Conservation (phyloP, 2,797 vertebrate species). For the Protosalanx chinensis region DNA sequence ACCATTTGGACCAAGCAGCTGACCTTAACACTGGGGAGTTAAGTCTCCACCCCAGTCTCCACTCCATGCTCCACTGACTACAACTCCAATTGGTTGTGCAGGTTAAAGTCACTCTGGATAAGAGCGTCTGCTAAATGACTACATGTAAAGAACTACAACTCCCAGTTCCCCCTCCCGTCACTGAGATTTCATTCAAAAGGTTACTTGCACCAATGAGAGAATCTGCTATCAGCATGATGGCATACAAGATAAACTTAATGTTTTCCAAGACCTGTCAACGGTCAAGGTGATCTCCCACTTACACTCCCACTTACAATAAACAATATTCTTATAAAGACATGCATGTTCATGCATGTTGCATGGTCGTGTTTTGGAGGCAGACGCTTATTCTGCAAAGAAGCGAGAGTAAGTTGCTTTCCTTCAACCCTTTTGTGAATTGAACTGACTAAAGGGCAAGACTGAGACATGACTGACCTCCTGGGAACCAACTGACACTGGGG, state of each 20-base stretch:
- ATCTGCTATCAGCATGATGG: no score
- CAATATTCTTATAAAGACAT: slow-evolving; percentile 15
- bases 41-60: slow-evolving; percentile 22
- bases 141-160: no score
- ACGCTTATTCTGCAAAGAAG: slow-evolving; percentile 35
- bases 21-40: slow-evolving; percentile 52
- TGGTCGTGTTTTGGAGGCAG: neutral
- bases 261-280: slow-evolving; percentile 13
- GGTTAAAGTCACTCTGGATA: neutral
- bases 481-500: slow-evolving; percentile 51
- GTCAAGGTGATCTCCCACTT: slow-evolving; percentile 6
- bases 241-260: neutral
- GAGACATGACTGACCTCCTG: slow-evolving; percentile 64
- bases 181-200: no score
- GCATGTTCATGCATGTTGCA: neutral
- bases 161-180: no score
- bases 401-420: slow-evolving; percentile 5
- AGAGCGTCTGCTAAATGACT: no score
- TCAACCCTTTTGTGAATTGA: slow-evolving; percentile 21
- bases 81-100: slow-evolving; percentile 5
- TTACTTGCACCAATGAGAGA: neutral
- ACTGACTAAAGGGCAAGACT: slow-evolving; percentile 56
- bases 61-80: slow-evolving; percentile 31
- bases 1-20: slow-evolving; percentile 47
- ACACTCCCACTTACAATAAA: slow-evolving; percentile 6